Conservation (phyloP, 92 coral and sea anemone genomes). For the Diadumene lineata region DNA sequence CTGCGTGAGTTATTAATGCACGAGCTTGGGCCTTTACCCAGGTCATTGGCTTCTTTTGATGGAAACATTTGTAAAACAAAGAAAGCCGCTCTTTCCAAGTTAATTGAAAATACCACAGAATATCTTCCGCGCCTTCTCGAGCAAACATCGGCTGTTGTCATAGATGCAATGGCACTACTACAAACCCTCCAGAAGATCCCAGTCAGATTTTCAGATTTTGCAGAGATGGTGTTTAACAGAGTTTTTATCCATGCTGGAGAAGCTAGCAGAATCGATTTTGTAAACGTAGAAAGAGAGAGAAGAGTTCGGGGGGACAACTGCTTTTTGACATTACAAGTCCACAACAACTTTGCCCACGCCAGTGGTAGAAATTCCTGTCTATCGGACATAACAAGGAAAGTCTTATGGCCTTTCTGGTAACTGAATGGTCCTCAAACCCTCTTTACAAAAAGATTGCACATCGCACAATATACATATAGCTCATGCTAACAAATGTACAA, state of each 20-base stretch:
- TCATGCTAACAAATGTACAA: conserved; percentile 42
- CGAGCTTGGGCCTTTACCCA: conserved; percentile 62
- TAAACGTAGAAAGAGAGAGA: conserved; percentile 52
- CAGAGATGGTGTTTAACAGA: conserved; percentile 43
- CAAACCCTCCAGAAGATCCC: conserved; percentile 45
- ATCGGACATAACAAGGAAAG: conserved; percentile 46
- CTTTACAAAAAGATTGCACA: conserved; percentile 41
- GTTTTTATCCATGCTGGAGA: conserved; percentile 47
- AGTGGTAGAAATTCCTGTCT: conserved; percentile 58
- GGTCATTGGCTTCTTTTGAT: conserved; percentile 63
- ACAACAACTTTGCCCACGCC: conserved; percentile 59
- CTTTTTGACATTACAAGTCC: conserved; percentile 44
- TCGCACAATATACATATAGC: conserved; percentile 33
- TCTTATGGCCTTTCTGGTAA: conserved; percentile 47
- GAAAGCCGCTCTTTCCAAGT: conserved; percentile 49
- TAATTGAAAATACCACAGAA: conserved; percentile 39
- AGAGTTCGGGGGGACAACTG: conserved; percentile 45
- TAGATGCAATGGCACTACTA: conserved; percentile 70
- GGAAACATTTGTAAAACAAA: conserved; percentile 57
- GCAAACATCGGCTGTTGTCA: conserved; percentile 47
- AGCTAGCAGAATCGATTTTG: conserved; percentile 47
- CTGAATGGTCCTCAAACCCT: conserved; percentile 43
- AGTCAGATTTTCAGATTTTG: conserved; percentile 49
- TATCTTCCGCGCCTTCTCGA: conserved; percentile 34
- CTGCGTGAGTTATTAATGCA: conserved; percentile 39